Base-by-base conservation (phyloP, 2,113 vertebrate genomes). In the Colossoma macropomum region DNA sequence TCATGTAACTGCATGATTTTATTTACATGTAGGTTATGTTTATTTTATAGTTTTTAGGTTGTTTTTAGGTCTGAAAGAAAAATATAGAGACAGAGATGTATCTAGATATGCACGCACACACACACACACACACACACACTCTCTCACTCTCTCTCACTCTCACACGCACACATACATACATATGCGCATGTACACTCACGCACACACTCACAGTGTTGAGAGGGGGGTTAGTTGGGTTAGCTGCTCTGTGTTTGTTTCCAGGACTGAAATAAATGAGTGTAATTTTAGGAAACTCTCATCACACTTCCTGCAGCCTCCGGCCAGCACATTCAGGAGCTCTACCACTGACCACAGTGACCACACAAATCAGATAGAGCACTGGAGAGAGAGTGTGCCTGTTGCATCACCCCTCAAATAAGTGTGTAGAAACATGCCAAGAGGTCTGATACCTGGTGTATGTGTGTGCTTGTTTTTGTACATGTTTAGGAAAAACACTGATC, bases 281-380 rank as follows among this genome's bases (percentile, higher is more conserved):
- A 92, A 94, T 92, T 94, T 93, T 93, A 94, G 91, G 93, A 83
- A 81, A 66, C 86, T 63, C 87, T 88, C 87, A 87, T 80, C 83
- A 82, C 83, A 77, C 89, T 91, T 92, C 88, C 90, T 90, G 81
- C 82, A 41, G 75, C 79, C 79, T 60, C 75, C 34, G 25, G 73
- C 79, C 62, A 69, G 73, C 38, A 5, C 38, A 10, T 5, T 15
- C 48, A 15, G 48, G 48, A 50, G 48, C 48, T 50, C 38, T 41
- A n/a, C n/a, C n/a, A 45, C 41, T 6, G 41, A 45, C 41, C 41
- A 50, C 38, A 41, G 4, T 41, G 38, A 41, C 38, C 38, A 41
- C 38, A 41, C 10, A 4, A 41, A 4, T 41, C n/a, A n/a, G n/a
- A n/a, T n/a, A n/a, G n/a, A n/a, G n/a, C n/a, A n/a, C n/a, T n/a